Conservation (phyloP, 2,888 invertebrate genomes). For the Odontocolon sp. region DNA sequence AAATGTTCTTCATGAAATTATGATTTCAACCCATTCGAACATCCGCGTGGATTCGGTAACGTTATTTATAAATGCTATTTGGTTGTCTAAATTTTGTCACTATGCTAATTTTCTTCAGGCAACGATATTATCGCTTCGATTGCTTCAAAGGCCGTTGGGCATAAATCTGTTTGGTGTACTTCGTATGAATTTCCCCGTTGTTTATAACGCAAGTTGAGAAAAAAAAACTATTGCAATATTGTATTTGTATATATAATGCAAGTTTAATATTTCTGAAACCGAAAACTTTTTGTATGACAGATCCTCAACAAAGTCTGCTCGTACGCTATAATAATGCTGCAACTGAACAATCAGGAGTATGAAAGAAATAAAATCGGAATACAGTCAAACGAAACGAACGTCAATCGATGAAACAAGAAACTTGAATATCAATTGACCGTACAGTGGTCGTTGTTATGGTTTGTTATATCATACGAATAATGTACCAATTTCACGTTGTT, state of each 20-base stretch:
- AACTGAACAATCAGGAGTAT: constrained; percentile 37
- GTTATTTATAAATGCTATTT: not conserved
- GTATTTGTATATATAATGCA: not conserved
- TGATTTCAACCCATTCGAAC: constrained; percentile 5
- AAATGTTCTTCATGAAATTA: constrained; percentile 41
- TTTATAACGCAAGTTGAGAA: constrained; percentile 9
- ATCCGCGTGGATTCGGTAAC: constrained; percentile 10
- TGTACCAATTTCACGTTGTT: not conserved
- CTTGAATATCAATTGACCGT: not conserved
- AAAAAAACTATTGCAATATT: not conserved
- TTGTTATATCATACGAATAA: not conserved
- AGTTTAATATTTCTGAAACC: not conserved
- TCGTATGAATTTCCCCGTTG: constrained; percentile 18
- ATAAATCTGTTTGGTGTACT: constrained; percentile 39
- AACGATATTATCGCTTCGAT: constrained; percentile 30
- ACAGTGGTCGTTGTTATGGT: not conserved
- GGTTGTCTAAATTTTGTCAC: not conserved
- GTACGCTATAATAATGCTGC: constrained; percentile 59
- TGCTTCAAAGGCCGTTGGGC: constrained; percentile 32
- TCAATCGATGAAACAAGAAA: not conserved
- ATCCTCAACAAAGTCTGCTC: constrained; percentile 40
- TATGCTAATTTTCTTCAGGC: constrained; percentile 16
- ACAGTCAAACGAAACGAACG: not conserved
- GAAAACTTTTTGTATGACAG: constrained; percentile 8
- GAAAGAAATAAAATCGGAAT: not conserved